These are phyloP conservation scores for Crematogaster levior DNA, from an alignment of 2,888 invertebrate genomes.

Conservation along the genomic window DNA sequence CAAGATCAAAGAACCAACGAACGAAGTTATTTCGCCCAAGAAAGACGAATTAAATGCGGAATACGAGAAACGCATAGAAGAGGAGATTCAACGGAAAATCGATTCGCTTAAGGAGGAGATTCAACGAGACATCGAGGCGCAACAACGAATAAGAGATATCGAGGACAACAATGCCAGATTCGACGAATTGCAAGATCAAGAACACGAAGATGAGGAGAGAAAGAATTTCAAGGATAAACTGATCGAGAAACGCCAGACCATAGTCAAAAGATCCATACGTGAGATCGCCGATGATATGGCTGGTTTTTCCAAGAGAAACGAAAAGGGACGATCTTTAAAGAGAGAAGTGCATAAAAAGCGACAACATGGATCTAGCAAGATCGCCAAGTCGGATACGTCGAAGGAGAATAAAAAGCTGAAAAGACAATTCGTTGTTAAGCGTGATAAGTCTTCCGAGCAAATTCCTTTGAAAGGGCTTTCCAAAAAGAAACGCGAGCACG, in stretches of 20 bases:
- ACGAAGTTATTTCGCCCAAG: neutral
- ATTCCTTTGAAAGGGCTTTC: neutral
- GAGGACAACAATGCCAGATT: constrained; percentile 78
- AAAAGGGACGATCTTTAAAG: neutral
- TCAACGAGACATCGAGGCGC: constrained; percentile 81
- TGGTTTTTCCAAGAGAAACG: neutral
- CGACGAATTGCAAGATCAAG: constrained; percentile 72
- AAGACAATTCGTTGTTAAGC: neutral
- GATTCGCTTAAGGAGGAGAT: constrained; percentile 84
- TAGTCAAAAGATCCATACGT: constrained; percentile 47
- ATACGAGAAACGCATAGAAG: constrained; percentile 76
- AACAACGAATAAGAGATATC: constrained; percentile 71
- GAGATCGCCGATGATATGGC: neutral
- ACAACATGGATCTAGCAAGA: neutral
- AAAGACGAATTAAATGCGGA: constrained; percentile 29
- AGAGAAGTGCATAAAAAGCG: constrained; percentile 3
- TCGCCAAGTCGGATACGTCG: neutral
- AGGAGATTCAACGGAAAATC: constrained; percentile 83
- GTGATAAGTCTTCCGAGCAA: neutral
- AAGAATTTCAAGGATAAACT: neutral
- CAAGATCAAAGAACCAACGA: constrained; percentile 47
- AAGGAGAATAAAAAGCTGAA: constrained; percentile 27
- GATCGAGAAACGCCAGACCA: constrained; percentile 16
- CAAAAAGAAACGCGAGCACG: constrained; percentile 61
- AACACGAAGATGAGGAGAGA: constrained; percentile 63